Percentiles rank a stretch among this genome's conserved stretches.
Conservation (phyloP, 2,888 invertebrate species). For the Blastobasis adustella region DNA sequence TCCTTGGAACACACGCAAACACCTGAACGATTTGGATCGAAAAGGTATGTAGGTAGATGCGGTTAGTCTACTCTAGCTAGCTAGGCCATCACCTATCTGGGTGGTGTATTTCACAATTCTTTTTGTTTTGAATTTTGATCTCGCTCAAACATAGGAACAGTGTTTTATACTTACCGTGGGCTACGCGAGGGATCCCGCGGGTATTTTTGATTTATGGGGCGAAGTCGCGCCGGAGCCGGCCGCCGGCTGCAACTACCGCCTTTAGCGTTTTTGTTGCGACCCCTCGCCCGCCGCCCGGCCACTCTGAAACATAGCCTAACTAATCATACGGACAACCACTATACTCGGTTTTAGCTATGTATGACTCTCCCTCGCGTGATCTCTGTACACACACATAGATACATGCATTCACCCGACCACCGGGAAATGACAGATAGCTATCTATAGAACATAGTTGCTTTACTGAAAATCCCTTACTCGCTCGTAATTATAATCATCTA, state of each 20-base stretch:
- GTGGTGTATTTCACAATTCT: background rate
- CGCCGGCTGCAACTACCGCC: constrained; percentile 30
- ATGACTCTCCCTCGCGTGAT: background rate
- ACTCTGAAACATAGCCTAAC: constrained; percentile 29
- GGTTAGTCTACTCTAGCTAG: background rate
- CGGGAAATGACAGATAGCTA: no score
- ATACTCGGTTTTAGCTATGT: background rate
- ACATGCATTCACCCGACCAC: background rate
- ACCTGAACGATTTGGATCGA: no score
- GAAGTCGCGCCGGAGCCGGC: constrained; percentile 46
- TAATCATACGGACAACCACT: constrained; percentile 31
- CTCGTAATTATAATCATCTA: no score
- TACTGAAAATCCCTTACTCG: no score
- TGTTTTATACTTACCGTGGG: constrained; percentile 49
- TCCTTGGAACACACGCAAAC: no score
- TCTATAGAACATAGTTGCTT: no score
- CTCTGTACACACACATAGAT: background rate
- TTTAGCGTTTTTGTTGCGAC: constrained; percentile 50
- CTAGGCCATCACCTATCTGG: no score
- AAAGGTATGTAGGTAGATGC: no score
- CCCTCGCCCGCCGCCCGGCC: constrained; percentile 28
- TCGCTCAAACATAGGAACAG: constrained; percentile 8
- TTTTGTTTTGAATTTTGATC: background rate
- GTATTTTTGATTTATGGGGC: constrained; percentile 66
- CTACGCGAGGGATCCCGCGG: constrained; percentile 49